These are phyloP conservation scores for Schizaphis graminum DNA, from an alignment of 2,888 invertebrate species.

Conservation along the genomic window DNA sequence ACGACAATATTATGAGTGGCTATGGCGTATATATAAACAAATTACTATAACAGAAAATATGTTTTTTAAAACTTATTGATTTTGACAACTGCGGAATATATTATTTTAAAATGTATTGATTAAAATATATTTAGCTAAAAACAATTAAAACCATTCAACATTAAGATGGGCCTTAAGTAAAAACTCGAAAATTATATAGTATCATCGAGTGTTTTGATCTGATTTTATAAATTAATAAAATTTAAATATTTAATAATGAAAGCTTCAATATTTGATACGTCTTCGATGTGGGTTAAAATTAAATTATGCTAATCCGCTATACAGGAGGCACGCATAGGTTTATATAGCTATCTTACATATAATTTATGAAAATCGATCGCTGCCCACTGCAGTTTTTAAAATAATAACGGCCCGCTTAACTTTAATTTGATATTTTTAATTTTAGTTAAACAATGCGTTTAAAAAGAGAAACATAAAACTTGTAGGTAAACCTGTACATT, in stretches of 20 bases:
- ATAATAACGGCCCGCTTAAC: not conserved
- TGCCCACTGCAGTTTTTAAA: not conserved
- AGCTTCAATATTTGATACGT: not conserved
- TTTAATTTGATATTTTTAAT: slow-evolving; percentile 14
- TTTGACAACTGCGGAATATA: not conserved
- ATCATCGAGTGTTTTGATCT: not conserved
- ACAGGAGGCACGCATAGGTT: not conserved
- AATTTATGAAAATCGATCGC: slow-evolving; percentile 8
- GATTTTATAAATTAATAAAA: not conserved
- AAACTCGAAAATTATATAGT: not conserved
- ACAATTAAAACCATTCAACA: not conserved
- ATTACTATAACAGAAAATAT: not conserved
- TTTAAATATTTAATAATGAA: not conserved
- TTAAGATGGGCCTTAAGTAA: not conserved
- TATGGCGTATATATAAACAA: not conserved
- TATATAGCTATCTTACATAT: not conserved
- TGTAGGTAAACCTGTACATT: slow-evolving; percentile 23
- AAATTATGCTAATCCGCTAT: not conserved
- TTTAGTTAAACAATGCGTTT: not conserved
- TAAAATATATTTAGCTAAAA: not conserved
- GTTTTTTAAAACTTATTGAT: not conserved
- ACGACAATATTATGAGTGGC: not conserved
- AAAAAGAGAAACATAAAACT: slow-evolving; percentile 22
- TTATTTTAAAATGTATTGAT: not conserved
- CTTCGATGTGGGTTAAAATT: not conserved